Percentiles rank a stretch among this genome's conserved stretches.
phyloP scores from a whole-genome alignment of 1,140 invertebrate species.

The Thalassaphorura encarpata region DNA sequence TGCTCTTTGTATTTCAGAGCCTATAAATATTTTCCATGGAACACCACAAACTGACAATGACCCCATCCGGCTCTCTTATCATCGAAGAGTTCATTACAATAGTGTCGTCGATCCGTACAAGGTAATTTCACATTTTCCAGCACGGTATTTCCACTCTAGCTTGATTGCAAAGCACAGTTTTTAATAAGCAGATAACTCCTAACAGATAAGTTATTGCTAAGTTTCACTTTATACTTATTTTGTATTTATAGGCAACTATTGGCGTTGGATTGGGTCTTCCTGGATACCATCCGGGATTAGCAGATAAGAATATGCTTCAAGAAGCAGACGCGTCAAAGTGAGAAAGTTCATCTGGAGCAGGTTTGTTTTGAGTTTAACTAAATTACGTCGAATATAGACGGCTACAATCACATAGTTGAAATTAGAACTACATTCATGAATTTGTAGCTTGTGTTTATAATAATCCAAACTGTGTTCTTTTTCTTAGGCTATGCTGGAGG shows the following conservation, averaged over 20 bases:
- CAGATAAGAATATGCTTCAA: slow-evolving; percentile 61
- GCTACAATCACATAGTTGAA: neutral
- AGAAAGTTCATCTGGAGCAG: slow-evolving; percentile 77
- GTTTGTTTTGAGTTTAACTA: slow-evolving; percentile 34
- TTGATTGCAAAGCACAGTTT: neutral
- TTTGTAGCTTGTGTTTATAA: too few species aligned
- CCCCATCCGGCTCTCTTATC: slow-evolving; percentile 81
- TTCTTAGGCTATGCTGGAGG: slow-evolving; percentile 75
- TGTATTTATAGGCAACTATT: slow-evolving; percentile 52
- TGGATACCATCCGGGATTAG: slow-evolving; percentile 65
- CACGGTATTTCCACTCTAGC: slow-evolving; percentile 36
- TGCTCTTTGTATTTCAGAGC: slow-evolving; percentile 49
- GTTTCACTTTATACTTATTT: neutral
- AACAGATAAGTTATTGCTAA: slow-evolving; percentile 7
- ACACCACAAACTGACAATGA: slow-evolving; percentile 61
- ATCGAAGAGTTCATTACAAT: slow-evolving; percentile 82
- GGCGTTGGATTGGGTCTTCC: slow-evolving; percentile 80
- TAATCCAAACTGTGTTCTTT: too few species aligned
- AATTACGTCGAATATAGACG: neutral
- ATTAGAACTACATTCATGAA: too few species aligned
- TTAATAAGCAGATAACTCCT: neutral
- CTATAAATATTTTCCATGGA: slow-evolving; percentile 83
- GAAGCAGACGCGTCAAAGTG: slow-evolving; percentile 72
- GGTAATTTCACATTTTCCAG: slow-evolving; percentile 36
- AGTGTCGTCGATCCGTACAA: slow-evolving; percentile 81